Base-by-base conservation (phyloP, 2,113 vertebrate genomes). In the Larimichthys crocea region DNA sequence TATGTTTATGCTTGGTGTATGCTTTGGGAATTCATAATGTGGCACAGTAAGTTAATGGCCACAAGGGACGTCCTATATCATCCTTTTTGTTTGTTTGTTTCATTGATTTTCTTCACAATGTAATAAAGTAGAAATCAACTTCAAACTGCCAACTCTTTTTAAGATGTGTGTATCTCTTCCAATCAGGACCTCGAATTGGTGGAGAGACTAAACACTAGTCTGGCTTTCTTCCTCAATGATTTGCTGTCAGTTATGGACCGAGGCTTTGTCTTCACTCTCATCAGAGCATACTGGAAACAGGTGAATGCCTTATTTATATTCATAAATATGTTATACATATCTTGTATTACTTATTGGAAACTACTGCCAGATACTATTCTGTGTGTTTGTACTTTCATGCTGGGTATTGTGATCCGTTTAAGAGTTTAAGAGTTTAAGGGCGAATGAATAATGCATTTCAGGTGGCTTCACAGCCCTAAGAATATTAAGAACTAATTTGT, bases 161-260 rank as follows among this genome's bases (percentile, higher is more conserved):
- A 66, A 49, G 6, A n/a, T 6, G 0, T 24, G 80, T 85, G 72
- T 80, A 59, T 86, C 72, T 84, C 77, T 50, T 93, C 20, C 70
- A 49, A 67, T 67, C 67, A 99, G 98, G 98, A 99, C 91, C 94
- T 96, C 59, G 98, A 99, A 93, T 96, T 99, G 96, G 97, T 98
- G 59, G 98, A 99, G 88, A 97, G 97, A 83, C 96, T 99, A 10
- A 99, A 99, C 91, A 97, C 96, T 10, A 99, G 98, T 61, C 96
- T 99, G 53, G 98, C 97, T 0, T 99, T 99, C 92, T 99, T 99
- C 86, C 96, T 99, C 83, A 99, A 99, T 72, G 98, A 99, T 90
- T 90, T 99, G 56, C 93, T 99, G 79, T 99, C 98, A 63, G 96
- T 99, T 86, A 99, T 99, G 98, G 98, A 99, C 92, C 95, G 98